A percentile compares a stretch with the other conserved stretches of the same genome.
Evolutionary conservation across 1,140 invertebrate genomes (phyloP).

Genomic region (Meteorus sp.): DNA sequence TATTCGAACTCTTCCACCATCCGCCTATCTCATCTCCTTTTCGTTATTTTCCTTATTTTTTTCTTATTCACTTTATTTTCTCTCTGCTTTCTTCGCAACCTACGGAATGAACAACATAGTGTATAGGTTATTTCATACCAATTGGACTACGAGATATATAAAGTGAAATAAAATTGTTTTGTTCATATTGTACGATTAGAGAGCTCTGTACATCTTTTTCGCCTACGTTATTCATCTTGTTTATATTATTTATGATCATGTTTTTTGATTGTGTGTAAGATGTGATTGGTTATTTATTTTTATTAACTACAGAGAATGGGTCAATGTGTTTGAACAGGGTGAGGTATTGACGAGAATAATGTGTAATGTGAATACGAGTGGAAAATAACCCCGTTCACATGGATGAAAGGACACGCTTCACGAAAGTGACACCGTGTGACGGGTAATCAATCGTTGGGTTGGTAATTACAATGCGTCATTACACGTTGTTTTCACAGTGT

Average conservation of each 20-base stretch:
- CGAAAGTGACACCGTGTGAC: constrained; percentile 21
- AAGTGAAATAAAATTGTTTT: neutral
- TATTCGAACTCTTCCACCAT: constrained; percentile 16
- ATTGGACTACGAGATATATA: neutral
- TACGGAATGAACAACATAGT: too few relatives aligned
- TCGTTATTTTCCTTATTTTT: neutral
- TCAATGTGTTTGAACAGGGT: too few relatives aligned
- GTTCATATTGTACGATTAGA: neutral
- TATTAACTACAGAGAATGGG: too few relatives aligned
- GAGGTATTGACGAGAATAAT: too few relatives aligned
- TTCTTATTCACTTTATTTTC: neutral
- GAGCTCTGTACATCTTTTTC: too few relatives aligned
- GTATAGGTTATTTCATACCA: constrained; percentile 1
- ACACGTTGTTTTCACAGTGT: constrained; percentile 16
- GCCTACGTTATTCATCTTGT: too few relatives aligned
- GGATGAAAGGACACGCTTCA: constrained; percentile 7
- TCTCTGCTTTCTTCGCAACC: neutral
- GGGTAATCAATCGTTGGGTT: constrained; percentile 28
- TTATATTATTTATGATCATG: too few relatives aligned
- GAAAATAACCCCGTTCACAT: neutral
- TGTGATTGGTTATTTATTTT: too few relatives aligned
- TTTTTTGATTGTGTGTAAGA: neutral
- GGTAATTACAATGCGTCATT: constrained; percentile 31
- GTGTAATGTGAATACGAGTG: neutral
- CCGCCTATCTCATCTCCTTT: neutral